Percentiles rank a stretch among this genome's conserved stretches.
phyloP scores from a whole-genome alignment of 2,888 invertebrate genomes.

The Myopa tessellatipennis region DNA sequence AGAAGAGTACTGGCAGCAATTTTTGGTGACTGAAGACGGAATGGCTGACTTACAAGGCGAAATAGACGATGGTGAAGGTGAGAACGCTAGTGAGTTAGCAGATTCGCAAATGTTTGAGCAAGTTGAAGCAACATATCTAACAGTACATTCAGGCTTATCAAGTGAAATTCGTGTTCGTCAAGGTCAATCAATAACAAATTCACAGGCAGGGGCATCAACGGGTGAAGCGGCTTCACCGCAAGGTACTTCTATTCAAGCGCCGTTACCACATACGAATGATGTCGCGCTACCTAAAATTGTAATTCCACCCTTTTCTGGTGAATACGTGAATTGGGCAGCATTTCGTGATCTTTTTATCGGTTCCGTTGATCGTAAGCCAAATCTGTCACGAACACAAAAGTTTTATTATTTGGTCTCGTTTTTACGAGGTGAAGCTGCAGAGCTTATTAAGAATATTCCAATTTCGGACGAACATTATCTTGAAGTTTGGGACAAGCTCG shows the following conservation, averaged over 20 bases:
- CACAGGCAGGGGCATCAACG: neutral
- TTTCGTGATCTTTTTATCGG: too few species aligned
- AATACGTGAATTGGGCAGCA: slow-evolving; percentile 8
- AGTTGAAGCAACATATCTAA: slow-evolving; percentile 16
- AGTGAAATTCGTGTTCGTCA: slow-evolving; percentile 2
- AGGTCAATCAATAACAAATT: neutral
- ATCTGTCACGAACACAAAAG: neutral
- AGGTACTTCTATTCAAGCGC: neutral
- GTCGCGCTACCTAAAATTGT: slow-evolving; percentile 3
- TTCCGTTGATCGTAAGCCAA: too few species aligned
- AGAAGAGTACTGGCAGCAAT: slow-evolving; percentile 18
- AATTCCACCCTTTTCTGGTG: slow-evolving; percentile 27
- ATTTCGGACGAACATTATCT: neutral
- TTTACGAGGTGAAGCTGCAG: slow-evolving; percentile 36
- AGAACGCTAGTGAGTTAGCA: slow-evolving; percentile 1
- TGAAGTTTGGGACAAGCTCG: slow-evolving; percentile 36
- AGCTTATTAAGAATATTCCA: slow-evolving; percentile 35
- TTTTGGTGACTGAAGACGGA: slow-evolving; percentile 9
- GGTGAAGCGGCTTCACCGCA: neutral
- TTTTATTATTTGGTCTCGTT: slow-evolving; percentile 38
- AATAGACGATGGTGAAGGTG: neutral
- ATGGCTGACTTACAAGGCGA: neutral
- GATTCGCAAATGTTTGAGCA: slow-evolving; percentile 1
- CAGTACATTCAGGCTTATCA: neutral
- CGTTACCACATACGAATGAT: neutral